These are phyloP conservation scores for Drosophila barbarae DNA, from an alignment of 2,888 invertebrate genomes.

Conservation along the genomic window DNA sequence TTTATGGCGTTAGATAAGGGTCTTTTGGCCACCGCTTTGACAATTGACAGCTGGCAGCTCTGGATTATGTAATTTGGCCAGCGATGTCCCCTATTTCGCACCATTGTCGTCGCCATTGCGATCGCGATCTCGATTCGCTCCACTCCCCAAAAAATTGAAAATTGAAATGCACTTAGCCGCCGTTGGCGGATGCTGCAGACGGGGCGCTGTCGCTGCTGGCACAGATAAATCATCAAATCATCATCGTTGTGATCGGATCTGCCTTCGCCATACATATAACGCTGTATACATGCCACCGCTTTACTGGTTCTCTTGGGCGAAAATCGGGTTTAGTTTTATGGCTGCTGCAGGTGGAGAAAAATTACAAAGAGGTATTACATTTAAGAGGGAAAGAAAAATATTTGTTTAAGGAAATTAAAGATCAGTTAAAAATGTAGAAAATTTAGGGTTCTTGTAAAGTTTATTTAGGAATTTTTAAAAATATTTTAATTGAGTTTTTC, in stretches of 20 bases:
- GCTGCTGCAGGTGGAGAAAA: slow-evolving; percentile 6
- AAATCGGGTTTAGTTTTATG: slow-evolving; percentile 28
- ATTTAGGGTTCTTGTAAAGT: not conserved
- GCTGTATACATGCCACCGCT: not conserved
- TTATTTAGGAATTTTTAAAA: not conserved
- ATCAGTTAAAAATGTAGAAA: not conserved
- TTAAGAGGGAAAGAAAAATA: too few species aligned
- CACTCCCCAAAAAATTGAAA: slow-evolving; percentile 45
- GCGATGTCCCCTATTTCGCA: slow-evolving; percentile 39
- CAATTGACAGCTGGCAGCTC: slow-evolving; percentile 55
- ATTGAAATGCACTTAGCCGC: slow-evolving; percentile 45
- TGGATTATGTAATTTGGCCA: slow-evolving; percentile 51
- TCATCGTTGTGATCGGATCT: slow-evolving; percentile 26
- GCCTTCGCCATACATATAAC: slow-evolving; percentile 9
- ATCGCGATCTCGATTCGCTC: slow-evolving; percentile 28
- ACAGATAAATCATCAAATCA: slow-evolving; percentile 49
- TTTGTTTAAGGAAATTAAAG: fast-evolving
- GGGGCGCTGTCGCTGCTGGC: slow-evolving; percentile 37
- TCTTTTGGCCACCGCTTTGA: slow-evolving; percentile 39
- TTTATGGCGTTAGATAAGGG: slow-evolving; percentile 67
- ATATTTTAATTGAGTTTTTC: not conserved
- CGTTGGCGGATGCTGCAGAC: slow-evolving; percentile 40
- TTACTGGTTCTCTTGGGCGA: slow-evolving; percentile 33
- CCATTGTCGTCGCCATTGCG: slow-evolving; percentile 22
- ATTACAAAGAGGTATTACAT: fast-evolving